Percentiles rank a stretch among this genome's conserved stretches.
phyloP scores from a whole-genome alignment of 2,888 invertebrate genomes.

The Caenorhabditis becei region DNA sequence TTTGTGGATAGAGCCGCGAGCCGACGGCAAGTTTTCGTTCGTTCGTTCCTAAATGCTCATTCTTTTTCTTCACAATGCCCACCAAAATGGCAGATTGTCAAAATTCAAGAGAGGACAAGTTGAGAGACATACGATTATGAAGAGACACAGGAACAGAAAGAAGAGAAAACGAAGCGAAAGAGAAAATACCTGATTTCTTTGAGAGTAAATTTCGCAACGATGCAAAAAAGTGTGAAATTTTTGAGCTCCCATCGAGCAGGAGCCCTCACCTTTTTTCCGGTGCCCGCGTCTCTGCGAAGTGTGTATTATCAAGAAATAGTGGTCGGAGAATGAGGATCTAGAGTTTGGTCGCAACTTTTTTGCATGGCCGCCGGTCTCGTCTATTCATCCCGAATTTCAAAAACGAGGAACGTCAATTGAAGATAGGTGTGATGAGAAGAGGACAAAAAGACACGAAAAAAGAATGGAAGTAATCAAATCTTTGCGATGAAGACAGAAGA shows the following conservation, averaged over 20 bases:
- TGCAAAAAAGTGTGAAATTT: constrained; percentile 62
- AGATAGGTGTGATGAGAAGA: not conserved
- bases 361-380: constrained; percentile 23
- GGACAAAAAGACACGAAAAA: not conserved
- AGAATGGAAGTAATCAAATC: constrained; percentile 38
- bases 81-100: not conserved
- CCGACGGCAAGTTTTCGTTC: constrained; percentile 4
- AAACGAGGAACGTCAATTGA: constrained; percentile 28
- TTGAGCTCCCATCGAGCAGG: constrained; percentile 58
- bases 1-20: not conserved
- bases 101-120: not conserved
- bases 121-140: constrained; percentile 11
- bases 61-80: not conserved
- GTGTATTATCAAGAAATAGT: constrained; percentile 63
- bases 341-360: constrained; percentile 61
- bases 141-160: constrained; percentile 7
- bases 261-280: constrained; percentile 62
- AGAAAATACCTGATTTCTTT: constrained; percentile 46
- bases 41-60: constrained; percentile 3
- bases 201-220: constrained; percentile 59
- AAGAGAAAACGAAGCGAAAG: not conserved
- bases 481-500: constrained; percentile 6
- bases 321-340: constrained; percentile 55
- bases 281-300: constrained; percentile 57
- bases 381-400: constrained; percentile 22